Evolutionary conservation across 1,140 invertebrate genomes (phyloP), one percentile per base, ranked within the genome.

Genomic region (Diabrotica undecimpunctata): DNA sequence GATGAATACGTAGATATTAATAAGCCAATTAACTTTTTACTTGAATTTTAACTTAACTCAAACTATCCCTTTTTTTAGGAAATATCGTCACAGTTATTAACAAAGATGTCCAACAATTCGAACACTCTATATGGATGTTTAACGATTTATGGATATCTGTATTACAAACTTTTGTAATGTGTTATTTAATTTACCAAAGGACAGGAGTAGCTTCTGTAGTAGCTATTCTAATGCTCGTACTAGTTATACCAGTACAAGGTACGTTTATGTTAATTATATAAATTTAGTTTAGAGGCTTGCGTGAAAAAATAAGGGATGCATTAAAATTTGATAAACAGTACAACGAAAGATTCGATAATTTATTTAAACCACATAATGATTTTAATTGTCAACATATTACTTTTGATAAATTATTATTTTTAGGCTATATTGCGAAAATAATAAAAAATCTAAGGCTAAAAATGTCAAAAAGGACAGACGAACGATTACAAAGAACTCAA

Each of bases 21-120:
- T n/a, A n/a, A 25, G 25, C 4, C 25, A 25, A 25, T 25, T 4
- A 25, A 25, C 25, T 25, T 25, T 25, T 4, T 4, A 25, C 25
- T 25, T 25, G 25, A 25, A 1, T 25, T 25, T 25, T 25, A 25
- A 25, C 25, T 25, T 25, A 25, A 25, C 25, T 25, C 25, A 25
- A 25, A 25, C 25, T 25, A 25, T 25, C 25, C 4, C n/a, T 46
- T 36, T 25, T 61, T 61, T 51, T 46, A 62, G 61, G 95, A 10
- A 90, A 97, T 81, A 89, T 97, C 75, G 90, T 97, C 10, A 98
- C 97, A 80, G 82, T 97, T 5, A 83, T 97, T 67, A 94, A 93
- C n/a, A 97, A 96, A 79, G 95, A 97, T 77, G 88, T 91, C 54
- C 86, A 86, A 54, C 82, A 86, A 35, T 86, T 92, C 72, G 90